Evolutionary conservation across 2,113 vertebrate species (phyloP).

Genomic region (Casuarius casuarius): DNA sequence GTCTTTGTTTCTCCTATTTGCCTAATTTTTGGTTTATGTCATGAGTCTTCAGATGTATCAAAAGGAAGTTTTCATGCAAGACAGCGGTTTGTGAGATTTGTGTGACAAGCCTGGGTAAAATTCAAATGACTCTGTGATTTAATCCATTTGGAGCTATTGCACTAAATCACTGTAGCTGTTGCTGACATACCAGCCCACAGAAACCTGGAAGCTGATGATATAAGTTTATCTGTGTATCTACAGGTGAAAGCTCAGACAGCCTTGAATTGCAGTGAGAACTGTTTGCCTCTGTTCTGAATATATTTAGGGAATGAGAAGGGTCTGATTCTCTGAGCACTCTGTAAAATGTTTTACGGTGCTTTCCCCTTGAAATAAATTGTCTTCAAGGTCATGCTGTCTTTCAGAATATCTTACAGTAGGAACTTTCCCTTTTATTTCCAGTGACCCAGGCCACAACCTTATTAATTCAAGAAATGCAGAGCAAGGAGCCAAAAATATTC

Average conservation of each 20-base stretch:
- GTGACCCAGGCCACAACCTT: background rate
- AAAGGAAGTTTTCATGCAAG: slow-evolving; percentile 77
- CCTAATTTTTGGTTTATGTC: slow-evolving; percentile 37
- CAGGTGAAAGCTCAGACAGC: slow-evolving; percentile 70
- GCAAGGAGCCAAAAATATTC: background rate
- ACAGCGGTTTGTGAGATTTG: slow-evolving; percentile 79
- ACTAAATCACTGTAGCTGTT: slow-evolving; percentile 77
- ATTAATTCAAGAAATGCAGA: background rate
- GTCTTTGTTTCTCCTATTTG: slow-evolving; percentile 1
- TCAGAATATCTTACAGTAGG: background rate
- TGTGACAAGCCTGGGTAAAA: slow-evolving; percentile 79
- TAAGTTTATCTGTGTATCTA: slow-evolving; percentile 75
- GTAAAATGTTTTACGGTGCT: background rate
- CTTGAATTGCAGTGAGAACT: slow-evolving; percentile 30
- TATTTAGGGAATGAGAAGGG: slow-evolving; percentile 27
- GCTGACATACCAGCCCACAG: slow-evolving; percentile 71
- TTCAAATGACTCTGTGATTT: slow-evolving; percentile 81
- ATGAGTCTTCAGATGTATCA: slow-evolving; percentile 48
- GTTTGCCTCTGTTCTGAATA: slow-evolving; percentile 58
- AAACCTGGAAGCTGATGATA: slow-evolving; percentile 63
- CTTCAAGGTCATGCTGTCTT: slow-evolving; percentile 21
- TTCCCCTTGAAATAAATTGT: slow-evolving; percentile 36
- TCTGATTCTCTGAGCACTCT: background rate
- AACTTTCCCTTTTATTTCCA: background rate
- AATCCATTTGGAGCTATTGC: slow-evolving; percentile 75